Percentiles rank a stretch among this genome's conserved stretches.
Conservation (phyloP, 2,888 invertebrate species). For the Geophilus truncorum region DNA sequence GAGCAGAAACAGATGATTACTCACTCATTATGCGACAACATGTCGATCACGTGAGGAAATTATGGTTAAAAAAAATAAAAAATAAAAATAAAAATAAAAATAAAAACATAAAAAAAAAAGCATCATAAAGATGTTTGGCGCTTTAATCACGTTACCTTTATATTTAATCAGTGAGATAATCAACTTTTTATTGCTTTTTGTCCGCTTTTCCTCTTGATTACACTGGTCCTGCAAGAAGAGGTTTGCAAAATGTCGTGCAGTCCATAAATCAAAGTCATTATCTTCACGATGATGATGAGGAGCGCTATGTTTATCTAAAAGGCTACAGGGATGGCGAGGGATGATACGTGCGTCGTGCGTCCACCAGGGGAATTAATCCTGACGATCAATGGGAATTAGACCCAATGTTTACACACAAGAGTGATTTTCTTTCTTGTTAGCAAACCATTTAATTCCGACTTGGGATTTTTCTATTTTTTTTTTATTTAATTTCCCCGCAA, state of each 20-base stretch:
- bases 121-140: background rate
- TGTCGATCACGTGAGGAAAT: conserved; percentile 3
- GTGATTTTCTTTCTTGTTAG: conserved; percentile 14
- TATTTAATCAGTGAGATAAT: background rate
- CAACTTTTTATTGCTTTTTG: conserved; percentile 2
- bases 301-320: background rate
- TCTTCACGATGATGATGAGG: conserved; percentile 7
- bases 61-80: background rate
- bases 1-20: conserved; percentile 23
- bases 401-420: background rate
- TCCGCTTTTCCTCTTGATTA: background rate
- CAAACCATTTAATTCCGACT: conserved; percentile 10
- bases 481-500: background rate
- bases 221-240: background rate
- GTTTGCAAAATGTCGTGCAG: background rate
- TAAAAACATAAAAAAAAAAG: too few species aligned
- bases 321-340: background rate
- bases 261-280: conserved; percentile 14
- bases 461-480: background rate
- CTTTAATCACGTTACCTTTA: conserved; percentile 8
- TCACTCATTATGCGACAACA: conserved; percentile 27
- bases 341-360: background rate
- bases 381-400: conserved; percentile 14
- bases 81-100: too few species aligned
- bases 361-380: conserved; percentile 4